Evolutionary conservation across 2,113 vertebrate species (phyloP).

Genomic region (Pituophis catenifer): DNA sequence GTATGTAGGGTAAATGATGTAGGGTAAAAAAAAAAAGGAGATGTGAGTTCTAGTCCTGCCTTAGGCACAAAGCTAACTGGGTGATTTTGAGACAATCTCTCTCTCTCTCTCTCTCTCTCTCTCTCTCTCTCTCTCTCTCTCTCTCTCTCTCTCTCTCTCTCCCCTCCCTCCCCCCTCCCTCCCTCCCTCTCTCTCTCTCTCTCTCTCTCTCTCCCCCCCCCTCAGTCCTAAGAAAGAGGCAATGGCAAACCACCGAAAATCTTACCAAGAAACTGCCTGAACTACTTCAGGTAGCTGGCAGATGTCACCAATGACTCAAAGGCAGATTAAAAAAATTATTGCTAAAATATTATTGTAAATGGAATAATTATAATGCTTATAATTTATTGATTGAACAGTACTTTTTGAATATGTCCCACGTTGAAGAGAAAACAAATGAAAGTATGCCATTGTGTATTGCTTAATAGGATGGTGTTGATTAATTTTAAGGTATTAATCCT

Average conservation of each 20-base stretch:
- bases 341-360: neutral
- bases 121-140: too few species aligned
- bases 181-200: neutral
- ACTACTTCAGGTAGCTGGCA: neutral
- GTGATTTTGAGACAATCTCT: neutral
- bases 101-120: neutral
- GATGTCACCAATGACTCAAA: neutral
- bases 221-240: neutral
- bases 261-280: neutral
- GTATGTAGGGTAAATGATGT: neutral
- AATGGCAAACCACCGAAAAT: neutral
- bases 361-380: neutral
- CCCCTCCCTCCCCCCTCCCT: neutral
- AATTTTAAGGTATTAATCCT: neutral
- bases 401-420: neutral
- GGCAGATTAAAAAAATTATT: neutral
- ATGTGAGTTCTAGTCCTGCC: neutral
- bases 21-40: neutral
- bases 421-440: neutral
- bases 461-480: neutral
- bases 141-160: neutral
- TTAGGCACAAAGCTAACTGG: neutral
- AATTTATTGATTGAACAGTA: neutral
- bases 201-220: too few species aligned
- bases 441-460: neutral